Percentiles rank a stretch among this genome's conserved stretches.
Conservation (phyloP, 2,888 invertebrate genomes). For the Tachina lurida region DNA sequence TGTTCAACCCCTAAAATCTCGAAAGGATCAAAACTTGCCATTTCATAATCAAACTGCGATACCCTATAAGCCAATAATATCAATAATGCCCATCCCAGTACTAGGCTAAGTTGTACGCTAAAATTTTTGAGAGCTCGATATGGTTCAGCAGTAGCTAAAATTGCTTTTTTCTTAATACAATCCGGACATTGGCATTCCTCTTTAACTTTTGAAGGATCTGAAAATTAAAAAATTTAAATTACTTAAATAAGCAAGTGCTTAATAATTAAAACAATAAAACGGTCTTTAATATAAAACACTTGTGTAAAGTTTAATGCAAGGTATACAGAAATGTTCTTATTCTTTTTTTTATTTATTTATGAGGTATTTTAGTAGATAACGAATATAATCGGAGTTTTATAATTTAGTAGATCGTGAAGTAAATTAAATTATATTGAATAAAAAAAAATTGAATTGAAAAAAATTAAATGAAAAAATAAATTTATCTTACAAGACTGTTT, state of each 20-base stretch:
- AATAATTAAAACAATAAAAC: background rate
- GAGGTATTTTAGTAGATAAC: too few relatives aligned
- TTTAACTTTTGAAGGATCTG: conserved; percentile 90
- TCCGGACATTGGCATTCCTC: conserved; percentile 94
- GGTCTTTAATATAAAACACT: background rate
- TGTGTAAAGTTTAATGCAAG: background rate
- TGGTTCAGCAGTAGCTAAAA: conserved; percentile 93
- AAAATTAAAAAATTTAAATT: conserved; percentile 27
- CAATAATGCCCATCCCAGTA: conserved; percentile 92
- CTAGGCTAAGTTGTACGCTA: conserved; percentile 90
- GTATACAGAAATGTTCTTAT: background rate
- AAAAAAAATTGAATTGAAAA: too few relatives aligned
- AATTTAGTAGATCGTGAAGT: too few relatives aligned
- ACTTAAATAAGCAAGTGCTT: background rate
- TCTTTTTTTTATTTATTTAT: too few relatives aligned
- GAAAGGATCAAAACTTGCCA: conserved; percentile 99
- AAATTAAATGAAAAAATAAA: too few relatives aligned
- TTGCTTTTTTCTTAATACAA: conserved; percentile 92
- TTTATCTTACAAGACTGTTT: too few relatives aligned
- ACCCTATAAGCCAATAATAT: conserved; percentile 94
- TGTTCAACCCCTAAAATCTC: conserved; percentile 95
- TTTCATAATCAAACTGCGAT: conserved; percentile 98
- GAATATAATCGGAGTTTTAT: too few relatives aligned
- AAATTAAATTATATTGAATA: too few relatives aligned
- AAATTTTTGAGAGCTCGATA: conserved; percentile 93